A percentile compares a stretch with the other conserved stretches of the same genome.
phyloP scores from a whole-genome alignment of 2,888 invertebrate species.

The Drosophila quasianomalipes region DNA sequence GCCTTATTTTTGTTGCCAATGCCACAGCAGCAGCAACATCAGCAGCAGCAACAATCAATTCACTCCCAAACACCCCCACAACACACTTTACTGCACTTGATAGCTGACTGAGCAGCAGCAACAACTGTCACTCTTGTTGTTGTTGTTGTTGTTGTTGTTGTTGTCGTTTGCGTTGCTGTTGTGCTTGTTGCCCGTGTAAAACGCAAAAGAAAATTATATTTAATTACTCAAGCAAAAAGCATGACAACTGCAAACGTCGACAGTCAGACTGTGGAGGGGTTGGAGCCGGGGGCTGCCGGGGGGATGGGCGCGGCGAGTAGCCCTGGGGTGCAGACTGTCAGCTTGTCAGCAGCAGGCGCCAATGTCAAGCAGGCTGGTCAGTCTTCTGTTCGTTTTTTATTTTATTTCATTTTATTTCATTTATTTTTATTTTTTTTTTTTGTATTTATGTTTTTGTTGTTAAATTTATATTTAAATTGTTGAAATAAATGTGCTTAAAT shows the following conservation, averaged over 20 bases:
- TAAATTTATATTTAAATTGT: slow-evolving; percentile 70
- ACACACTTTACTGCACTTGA: slow-evolving; percentile 50
- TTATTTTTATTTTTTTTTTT: slow-evolving; percentile 8
- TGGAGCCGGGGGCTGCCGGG: too few species aligned
- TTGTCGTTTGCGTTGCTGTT: slow-evolving; percentile 14
- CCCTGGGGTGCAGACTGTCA: slow-evolving; percentile 60
- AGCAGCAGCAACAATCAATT: slow-evolving; percentile 24
- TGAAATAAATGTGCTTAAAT: slow-evolving; percentile 55
- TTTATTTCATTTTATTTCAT: background rate
- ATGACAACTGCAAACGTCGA: slow-evolving; percentile 79
- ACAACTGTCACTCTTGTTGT: slow-evolving; percentile 25
- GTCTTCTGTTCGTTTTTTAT: slow-evolving; percentile 11
- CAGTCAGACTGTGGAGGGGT: slow-evolving; percentile 31
- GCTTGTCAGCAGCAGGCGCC: slow-evolving; percentile 73
- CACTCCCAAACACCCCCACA: background rate
- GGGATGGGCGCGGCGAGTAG: background rate
- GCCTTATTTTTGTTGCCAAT: slow-evolving; percentile 20
- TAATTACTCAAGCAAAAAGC: slow-evolving; percentile 83
- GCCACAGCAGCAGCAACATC: slow-evolving; percentile 32
- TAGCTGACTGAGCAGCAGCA: slow-evolving; percentile 59
- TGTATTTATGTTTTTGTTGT: slow-evolving; percentile 32
- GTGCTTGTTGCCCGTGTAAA: slow-evolving; percentile 59
- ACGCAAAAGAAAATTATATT: slow-evolving; percentile 82
- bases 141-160: slow-evolving; percentile 30
- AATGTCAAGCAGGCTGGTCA: slow-evolving; percentile 54